Conservation (phyloP, 2,888 invertebrate species). For the Tetragonula carbonaria region DNA sequence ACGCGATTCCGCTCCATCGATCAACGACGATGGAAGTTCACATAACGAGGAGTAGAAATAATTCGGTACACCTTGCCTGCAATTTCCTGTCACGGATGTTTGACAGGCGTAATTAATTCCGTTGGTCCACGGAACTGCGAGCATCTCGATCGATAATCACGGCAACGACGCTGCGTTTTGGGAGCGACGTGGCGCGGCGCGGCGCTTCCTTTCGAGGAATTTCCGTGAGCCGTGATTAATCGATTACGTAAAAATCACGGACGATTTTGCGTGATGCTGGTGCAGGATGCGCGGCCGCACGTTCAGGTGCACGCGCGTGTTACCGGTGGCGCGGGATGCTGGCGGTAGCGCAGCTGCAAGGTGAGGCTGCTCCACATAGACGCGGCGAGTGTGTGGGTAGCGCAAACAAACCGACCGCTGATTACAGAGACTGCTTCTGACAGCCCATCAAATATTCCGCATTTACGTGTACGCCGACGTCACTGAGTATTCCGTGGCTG, state of each 20-base stretch:
- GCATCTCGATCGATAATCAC: slow-evolving; percentile 28
- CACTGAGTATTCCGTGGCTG: slow-evolving; percentile 80
- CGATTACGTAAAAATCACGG: slow-evolving; percentile 34
- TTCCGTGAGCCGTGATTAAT: neutral
- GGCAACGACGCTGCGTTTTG: neutral
- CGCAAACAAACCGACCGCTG: slow-evolving; percentile 83
- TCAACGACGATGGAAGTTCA: slow-evolving; percentile 32
- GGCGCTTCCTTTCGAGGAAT: neutral
- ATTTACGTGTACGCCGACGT: slow-evolving; percentile 82
- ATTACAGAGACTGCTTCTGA: slow-evolving; percentile 83
- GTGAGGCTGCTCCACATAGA: slow-evolving; percentile 58
- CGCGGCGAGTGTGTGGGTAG: slow-evolving; percentile 73
- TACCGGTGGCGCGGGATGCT: neutral
- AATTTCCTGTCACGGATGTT: slow-evolving; percentile 39
- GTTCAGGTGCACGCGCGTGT: neutral
- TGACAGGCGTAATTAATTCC: slow-evolving; percentile 48
- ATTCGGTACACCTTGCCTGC: slow-evolving; percentile 33
- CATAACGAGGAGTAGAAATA: slow-evolving; percentile 5
- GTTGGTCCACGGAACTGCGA: neutral
- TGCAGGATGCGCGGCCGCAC: neutral
- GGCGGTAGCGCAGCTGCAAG: slow-evolving; percentile 41
- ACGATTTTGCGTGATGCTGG: neutral
- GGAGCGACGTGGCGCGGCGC: neutral
- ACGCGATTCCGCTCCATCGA: neutral
- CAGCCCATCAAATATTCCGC: slow-evolving; percentile 83